Evolutionary conservation across 2,113 vertebrate species (phyloP).

Genomic region (Meles meles): DNA sequence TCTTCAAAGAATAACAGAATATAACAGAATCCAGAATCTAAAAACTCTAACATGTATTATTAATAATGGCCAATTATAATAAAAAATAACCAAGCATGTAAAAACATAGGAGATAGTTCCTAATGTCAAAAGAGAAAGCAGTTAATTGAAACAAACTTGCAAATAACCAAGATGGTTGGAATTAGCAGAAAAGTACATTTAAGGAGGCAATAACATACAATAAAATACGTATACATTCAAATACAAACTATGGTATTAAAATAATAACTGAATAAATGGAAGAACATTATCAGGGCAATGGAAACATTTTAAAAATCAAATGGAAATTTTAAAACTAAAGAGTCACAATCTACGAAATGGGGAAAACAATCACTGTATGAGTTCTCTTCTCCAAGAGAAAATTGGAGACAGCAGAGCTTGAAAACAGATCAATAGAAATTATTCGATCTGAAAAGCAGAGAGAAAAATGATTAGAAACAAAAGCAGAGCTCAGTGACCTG

Average conservation of each 20-base stretch:
- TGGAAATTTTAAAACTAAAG: background rate
- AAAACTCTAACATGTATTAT: background rate
- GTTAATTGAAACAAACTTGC: background rate
- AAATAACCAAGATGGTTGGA: background rate
- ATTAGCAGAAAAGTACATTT: background rate
- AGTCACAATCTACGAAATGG: background rate
- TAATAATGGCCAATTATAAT: background rate
- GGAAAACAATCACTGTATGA: background rate
- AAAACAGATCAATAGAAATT: background rate
- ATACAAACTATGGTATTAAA: background rate
- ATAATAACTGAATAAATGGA: background rate
- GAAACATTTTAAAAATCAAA: constrained; percentile 1
- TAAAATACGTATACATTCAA: background rate
- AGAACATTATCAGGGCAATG: background rate
- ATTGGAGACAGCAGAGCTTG: background rate
- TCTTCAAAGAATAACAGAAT: background rate
- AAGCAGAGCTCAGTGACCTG: background rate
- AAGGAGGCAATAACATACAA: background rate
- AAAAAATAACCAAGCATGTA: background rate
- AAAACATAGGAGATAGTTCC: background rate
- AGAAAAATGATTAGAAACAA: background rate
- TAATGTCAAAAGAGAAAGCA: background rate
- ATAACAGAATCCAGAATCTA: background rate
- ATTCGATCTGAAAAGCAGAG: background rate
- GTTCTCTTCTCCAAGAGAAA: background rate